A percentile compares a stretch with the other conserved stretches of the same genome.
Evolutionary conservation across 2,113 vertebrate species (phyloP).

Genomic region (Lagopus leucura): DNA sequence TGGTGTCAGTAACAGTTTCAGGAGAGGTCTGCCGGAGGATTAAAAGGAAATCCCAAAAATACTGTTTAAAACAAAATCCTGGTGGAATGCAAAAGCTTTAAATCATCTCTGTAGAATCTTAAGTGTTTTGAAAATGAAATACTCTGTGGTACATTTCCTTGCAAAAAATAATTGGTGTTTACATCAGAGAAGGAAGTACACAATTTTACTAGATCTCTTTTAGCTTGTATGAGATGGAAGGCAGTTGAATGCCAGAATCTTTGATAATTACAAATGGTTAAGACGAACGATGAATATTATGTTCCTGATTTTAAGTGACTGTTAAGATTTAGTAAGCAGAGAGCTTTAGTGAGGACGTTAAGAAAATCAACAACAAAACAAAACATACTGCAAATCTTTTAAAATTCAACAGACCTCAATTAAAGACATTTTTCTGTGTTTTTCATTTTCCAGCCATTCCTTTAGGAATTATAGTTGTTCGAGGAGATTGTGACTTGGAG

Average conservation of each 20-base stretch:
- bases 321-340: background rate
- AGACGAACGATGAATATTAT: background rate
- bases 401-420: background rate
- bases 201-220: background rate
- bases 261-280: background rate
- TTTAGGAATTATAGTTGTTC: constrained; percentile 94
- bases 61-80: background rate
- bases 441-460: constrained; percentile 85
- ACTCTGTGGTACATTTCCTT: background rate
- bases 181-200: background rate
- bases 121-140: background rate
- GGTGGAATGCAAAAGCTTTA: background rate
- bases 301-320: background rate
- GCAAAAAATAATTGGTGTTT: background rate
- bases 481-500: constrained; percentile 97
- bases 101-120: background rate
- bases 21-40: background rate
- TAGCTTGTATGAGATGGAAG: background rate
- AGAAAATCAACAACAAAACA: background rate
- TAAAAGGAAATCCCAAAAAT: background rate
- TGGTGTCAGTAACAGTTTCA: background rate
- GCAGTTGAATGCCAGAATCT: background rate
- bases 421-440: background rate
- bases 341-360: background rate
- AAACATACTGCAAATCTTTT: background rate